phyloP scores from a whole-genome alignment of 2,113 vertebrate species.

The Erythrolamprus reginae region DNA sequence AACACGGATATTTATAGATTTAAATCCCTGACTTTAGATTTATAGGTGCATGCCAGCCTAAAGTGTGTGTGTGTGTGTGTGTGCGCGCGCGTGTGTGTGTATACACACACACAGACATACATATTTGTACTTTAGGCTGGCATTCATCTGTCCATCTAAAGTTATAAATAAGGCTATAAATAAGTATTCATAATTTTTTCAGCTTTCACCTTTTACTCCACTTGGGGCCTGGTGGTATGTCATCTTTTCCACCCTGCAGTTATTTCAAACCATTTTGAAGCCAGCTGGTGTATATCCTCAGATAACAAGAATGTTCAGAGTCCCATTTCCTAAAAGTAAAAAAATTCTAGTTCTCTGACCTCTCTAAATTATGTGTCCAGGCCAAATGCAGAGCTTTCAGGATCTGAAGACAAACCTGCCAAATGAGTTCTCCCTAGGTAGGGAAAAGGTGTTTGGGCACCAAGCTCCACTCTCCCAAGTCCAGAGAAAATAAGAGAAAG shows the following conservation, averaged over 20 bases:
- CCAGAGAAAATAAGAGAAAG: background rate
- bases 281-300: background rate
- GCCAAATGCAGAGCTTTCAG: background rate
- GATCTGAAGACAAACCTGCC: background rate
- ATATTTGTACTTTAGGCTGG: no score
- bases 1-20: background rate
- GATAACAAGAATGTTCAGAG: background rate
- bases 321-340: background rate
- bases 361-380: background rate
- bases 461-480: background rate
- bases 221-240: background rate
- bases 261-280: background rate
- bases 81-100: no score
- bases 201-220: background rate
- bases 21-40: background rate
- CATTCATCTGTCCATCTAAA: no score
- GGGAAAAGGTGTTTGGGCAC: background rate
- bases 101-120: no score
- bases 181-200: background rate
- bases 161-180: no score
- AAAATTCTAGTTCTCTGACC: background rate
- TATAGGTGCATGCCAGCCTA: background rate
- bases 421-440: background rate
- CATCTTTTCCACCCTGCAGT: background rate
- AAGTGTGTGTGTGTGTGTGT: no score